These are phyloP conservation scores for Stramonita haemastoma DNA, from an alignment of 2,888 invertebrate species.

Conservation along the genomic window DNA sequence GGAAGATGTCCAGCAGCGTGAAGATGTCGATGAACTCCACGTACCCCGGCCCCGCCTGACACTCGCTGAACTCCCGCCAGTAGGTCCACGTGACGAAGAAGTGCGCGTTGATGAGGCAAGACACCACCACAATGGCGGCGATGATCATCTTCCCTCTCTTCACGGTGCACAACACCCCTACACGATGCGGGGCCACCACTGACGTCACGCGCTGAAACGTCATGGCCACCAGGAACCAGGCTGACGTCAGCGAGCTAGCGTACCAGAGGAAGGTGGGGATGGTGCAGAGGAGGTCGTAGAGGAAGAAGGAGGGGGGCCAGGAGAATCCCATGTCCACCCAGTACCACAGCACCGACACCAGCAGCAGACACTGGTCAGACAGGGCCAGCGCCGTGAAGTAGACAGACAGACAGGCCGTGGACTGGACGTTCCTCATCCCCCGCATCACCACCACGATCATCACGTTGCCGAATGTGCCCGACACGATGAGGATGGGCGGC, in stretches of 20 bases:
- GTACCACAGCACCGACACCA: background rate
- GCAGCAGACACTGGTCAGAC: background rate
- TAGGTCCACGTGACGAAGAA: constrained; percentile 2
- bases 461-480: background rate
- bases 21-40: background rate
- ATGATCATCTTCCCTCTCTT: constrained; percentile 1
- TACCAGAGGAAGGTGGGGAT: constrained; percentile 5
- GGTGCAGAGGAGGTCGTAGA: constrained; percentile 2
- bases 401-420: background rate
- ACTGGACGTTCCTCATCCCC: background rate
- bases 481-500: background rate
- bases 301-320: background rate
- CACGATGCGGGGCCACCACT: constrained; percentile 7
- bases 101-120: background rate
- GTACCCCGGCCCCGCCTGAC: background rate
- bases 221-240: constrained; percentile 24
- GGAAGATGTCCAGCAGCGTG: background rate
- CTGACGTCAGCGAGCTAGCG: background rate
- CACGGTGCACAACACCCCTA: constrained; percentile 12
- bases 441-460: constrained; percentile 16
- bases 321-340: constrained; percentile 19
- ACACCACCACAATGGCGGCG: background rate
- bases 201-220: constrained; percentile 24
- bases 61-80: background rate
- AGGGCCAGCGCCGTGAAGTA: constrained; percentile 11